Evolutionary conservation across 92 coral and sea anemone genomes (phyloP).

Genomic region (Epizoanthus scotinus): DNA sequence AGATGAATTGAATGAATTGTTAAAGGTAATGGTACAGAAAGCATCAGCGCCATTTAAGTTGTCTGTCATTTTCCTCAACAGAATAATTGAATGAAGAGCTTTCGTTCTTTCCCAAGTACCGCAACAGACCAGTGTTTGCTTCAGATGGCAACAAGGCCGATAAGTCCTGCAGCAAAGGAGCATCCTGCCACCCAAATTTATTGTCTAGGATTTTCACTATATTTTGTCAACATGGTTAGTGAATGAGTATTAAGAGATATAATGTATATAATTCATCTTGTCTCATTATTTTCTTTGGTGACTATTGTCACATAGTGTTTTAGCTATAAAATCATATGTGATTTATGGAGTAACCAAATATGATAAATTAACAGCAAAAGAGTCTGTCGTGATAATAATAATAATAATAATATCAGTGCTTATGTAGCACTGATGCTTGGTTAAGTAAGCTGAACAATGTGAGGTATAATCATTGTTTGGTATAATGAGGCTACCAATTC

Average conservation of each 20-base stretch:
- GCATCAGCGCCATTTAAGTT: background rate
- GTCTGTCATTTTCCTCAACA: background rate
- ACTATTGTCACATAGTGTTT: too few species aligned
- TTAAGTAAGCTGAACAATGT: too few species aligned
- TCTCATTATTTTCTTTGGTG: too few species aligned
- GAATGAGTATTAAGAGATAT: background rate
- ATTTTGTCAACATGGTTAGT: slow-evolving; percentile 4
- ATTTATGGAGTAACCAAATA: too few species aligned
- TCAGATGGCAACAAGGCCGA: slow-evolving; percentile 1
- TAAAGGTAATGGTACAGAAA: background rate
- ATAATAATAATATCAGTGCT: too few species aligned
- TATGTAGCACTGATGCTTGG: too few species aligned
- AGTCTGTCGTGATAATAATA: too few species aligned
- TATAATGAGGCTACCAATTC: too few species aligned
- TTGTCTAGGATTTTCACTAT: slow-evolving; percentile 8
- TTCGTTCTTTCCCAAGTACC: slow-evolving; percentile 1
- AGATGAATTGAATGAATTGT: background rate
- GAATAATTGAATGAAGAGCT: slow-evolving; percentile 2
- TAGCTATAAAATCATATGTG: too few species aligned
- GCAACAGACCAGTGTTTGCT: slow-evolving; percentile 23
- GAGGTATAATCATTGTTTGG: too few species aligned
- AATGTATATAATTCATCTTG: too few species aligned
- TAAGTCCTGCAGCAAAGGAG: slow-evolving; percentile 8
- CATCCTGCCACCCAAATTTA: background rate
- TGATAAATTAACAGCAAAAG: too few species aligned